These are phyloP conservation scores for Tenthredo amoena DNA, from an alignment of 2,888 invertebrate genomes.

Conservation along the genomic window DNA sequence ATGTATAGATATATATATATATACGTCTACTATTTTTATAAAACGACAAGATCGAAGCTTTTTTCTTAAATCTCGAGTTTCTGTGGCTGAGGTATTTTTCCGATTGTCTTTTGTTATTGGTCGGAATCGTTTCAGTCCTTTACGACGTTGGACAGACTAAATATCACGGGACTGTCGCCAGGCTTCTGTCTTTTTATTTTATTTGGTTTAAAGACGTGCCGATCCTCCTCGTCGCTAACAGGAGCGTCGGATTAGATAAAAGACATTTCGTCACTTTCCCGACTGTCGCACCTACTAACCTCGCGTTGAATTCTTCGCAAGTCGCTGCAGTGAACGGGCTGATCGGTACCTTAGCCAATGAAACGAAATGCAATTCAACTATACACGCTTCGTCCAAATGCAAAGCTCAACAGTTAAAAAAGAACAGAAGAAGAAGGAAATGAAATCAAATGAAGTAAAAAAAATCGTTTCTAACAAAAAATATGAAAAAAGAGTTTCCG, in stretches of 20 bases:
- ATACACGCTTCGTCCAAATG: background rate
- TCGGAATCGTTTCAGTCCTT: conserved; percentile 35
- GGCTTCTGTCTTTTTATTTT: conserved; percentile 26
- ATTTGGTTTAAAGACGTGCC: conserved; percentile 39
- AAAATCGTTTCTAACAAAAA: background rate
- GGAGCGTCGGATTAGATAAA: conserved; percentile 43
- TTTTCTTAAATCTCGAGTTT: conserved; percentile 6
- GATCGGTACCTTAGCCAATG: conserved; percentile 16
- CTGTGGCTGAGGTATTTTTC: conserved; percentile 14
- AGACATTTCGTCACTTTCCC: conserved; percentile 51
- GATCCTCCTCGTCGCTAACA: conserved; percentile 31
- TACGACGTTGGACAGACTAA: conserved; percentile 34
- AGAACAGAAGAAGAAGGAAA: background rate
- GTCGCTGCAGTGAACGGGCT: background rate
- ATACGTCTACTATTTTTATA: background rate
- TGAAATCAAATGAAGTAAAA: no score
- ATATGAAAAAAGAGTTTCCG: background rate
- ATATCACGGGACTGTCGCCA: conserved; percentile 49
- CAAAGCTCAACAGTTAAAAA: background rate
- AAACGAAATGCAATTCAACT: conserved; percentile 32
- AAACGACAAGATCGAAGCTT: background rate
- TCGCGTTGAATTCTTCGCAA: conserved; percentile 35
- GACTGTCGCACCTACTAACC: conserved; percentile 44
- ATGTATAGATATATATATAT: background rate
- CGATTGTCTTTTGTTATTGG: conserved; percentile 32